Conservation (phyloP, 2,113 vertebrate genomes). For the Megaleporinus macrocephalus region DNA sequence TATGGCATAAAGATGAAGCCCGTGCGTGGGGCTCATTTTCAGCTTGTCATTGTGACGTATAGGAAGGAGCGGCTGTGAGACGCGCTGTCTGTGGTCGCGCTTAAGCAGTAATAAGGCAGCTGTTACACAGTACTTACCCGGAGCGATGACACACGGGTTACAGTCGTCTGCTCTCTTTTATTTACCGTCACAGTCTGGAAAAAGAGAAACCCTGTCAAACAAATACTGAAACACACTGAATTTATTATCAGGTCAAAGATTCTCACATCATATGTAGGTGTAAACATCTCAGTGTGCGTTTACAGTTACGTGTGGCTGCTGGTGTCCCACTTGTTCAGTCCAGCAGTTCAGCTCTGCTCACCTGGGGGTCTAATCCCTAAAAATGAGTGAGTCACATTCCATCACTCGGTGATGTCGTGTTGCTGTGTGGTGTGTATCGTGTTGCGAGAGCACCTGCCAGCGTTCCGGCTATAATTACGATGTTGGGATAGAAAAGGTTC, state of each 20-base stretch:
- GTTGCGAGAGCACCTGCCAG: background rate
- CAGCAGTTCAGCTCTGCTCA: background rate
- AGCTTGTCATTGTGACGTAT: background rate
- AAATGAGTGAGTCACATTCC: too few relatives aligned
- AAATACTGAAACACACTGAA: too few relatives aligned
- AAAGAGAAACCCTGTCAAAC: too few relatives aligned
- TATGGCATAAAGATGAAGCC: too few relatives aligned
- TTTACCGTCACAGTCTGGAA: too few relatives aligned
- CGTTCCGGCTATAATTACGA: background rate
- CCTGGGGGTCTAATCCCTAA: background rate
- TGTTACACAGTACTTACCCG: background rate
- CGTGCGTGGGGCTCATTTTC: slow-evolving; percentile 9
- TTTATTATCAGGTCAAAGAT: too few relatives aligned
- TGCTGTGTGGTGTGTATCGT: background rate
- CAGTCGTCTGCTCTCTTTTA: too few relatives aligned
- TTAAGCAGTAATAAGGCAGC: background rate
- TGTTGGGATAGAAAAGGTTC: background rate
- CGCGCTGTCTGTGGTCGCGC: background rate
- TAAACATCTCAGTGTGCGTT: too few relatives aligned
- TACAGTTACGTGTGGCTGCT: background rate
- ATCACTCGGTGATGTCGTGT: background rate
- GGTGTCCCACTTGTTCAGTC: background rate
- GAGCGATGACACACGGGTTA: too few relatives aligned
- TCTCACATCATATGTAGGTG: too few relatives aligned
- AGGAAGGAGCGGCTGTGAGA: background rate